phyloP scores from a whole-genome alignment of 2,113 vertebrate genomes.

The Lophochroa leadbeateri region DNA sequence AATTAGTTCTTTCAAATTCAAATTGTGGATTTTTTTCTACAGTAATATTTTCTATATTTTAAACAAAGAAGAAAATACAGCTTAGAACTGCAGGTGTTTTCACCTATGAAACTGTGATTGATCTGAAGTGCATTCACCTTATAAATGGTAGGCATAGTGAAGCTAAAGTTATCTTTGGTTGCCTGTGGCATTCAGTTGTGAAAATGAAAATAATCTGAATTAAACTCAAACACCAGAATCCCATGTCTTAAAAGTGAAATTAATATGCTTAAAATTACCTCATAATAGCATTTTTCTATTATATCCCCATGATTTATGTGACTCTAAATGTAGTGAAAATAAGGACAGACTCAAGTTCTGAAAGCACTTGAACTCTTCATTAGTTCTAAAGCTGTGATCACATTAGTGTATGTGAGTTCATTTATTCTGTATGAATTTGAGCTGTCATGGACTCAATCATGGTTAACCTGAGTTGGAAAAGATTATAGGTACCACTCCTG shows the following conservation, averaged over 20 bases:
- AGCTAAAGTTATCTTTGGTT: background rate
- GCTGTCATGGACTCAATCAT: conserved; percentile 8
- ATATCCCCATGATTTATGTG: background rate
- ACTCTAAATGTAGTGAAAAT: conserved; percentile 26
- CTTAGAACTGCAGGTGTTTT: conserved; percentile 4
- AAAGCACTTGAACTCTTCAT: conserved; percentile 30
- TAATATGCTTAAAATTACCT: conserved; percentile 27
- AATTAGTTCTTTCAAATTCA: background rate
- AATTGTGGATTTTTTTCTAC: fast-evolving
- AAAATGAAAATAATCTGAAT: conserved; percentile 49
- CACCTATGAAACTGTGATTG: background rate
- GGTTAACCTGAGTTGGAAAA: conserved; percentile 5
- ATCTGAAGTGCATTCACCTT: conserved; percentile 4
- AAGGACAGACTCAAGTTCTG: background rate
- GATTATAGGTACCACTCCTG: background rate
- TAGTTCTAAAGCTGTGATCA: background rate
- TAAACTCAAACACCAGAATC: conserved; percentile 30
- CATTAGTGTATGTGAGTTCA: background rate
- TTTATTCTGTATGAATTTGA: conserved; percentile 32
- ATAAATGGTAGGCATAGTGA: conserved; percentile 5
- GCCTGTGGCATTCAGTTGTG: background rate
- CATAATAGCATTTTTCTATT: conserved; percentile 20
- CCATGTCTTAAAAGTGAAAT: conserved; percentile 6
- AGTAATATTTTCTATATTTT: background rate
- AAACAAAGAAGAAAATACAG: background rate